Percentiles rank a stretch among this genome's conserved stretches.
Conservation (phyloP, 2,113 vertebrate genomes). For the Alouatta palliata region DNA sequence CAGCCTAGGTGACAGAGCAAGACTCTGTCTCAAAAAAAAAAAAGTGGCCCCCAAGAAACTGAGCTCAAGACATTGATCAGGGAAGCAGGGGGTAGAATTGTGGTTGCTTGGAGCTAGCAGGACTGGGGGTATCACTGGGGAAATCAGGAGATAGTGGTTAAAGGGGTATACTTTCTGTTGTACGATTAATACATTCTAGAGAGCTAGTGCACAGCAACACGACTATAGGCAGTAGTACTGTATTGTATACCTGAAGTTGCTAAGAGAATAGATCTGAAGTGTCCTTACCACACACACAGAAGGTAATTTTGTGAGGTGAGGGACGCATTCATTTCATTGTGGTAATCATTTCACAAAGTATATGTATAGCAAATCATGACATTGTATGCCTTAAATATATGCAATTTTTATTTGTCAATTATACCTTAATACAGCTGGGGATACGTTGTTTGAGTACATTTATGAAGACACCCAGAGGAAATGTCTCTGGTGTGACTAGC, state of each 20-base stretch:
- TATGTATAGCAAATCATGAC: background rate
- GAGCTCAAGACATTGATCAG: background rate
- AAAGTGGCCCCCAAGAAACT: background rate
- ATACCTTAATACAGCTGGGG: background rate
- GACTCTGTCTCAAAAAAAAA: too few species aligned
- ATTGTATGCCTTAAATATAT: background rate
- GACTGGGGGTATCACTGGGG: too few species aligned
- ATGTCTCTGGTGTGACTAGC: background rate
- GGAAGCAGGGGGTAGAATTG: background rate
- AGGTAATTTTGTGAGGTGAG: background rate
- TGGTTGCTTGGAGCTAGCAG: background rate
- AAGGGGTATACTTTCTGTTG: background rate
- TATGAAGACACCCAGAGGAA: background rate
- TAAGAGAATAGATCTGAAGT: background rate
- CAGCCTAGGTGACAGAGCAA: too few species aligned
- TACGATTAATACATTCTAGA: background rate
- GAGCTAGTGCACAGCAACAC: background rate
- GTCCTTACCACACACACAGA: background rate
- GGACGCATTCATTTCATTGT: background rate
- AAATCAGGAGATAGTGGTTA: background rate
- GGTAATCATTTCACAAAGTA: background rate
- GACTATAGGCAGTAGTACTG: background rate
- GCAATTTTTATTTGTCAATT: background rate
- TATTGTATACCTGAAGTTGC: background rate
- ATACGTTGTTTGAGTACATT: background rate